Evolutionary conservation across 1,140 invertebrate species (phyloP).

Genomic region (Chlorops oryzae): DNA sequence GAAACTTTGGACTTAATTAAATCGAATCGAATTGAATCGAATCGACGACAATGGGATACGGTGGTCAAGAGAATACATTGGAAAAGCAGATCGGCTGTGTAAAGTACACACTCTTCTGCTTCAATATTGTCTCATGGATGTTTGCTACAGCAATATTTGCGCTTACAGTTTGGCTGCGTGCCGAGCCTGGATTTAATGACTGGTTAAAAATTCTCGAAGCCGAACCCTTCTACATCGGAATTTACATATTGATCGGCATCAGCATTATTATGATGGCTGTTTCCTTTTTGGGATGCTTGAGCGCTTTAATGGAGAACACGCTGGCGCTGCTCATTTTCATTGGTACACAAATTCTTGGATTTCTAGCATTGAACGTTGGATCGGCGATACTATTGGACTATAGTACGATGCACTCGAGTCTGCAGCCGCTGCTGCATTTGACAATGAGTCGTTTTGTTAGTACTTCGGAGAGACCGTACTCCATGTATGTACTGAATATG

Average conservation of each 20-base stretch:
- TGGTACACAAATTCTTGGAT: slow-evolving; percentile 61
- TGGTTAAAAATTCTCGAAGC: slow-evolving; percentile 71
- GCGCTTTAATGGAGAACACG: slow-evolving; percentile 62
- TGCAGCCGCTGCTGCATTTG: slow-evolving; percentile 66
- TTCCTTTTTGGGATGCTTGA: slow-evolving; percentile 68
- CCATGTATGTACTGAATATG: slow-evolving; percentile 61
- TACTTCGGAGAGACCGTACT: slow-evolving; percentile 55
- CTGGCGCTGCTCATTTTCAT: slow-evolving; percentile 57
- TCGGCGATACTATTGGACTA: slow-evolving; percentile 71
- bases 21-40: no score
- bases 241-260: slow-evolving; percentile 69
- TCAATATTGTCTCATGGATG: slow-evolving; percentile 65
- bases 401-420: slow-evolving; percentile 68
- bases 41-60: slow-evolving; percentile 31
- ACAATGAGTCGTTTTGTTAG: slow-evolving; percentile 66
- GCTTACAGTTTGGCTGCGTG: slow-evolving; percentile 70
- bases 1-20: slow-evolving; percentile 31
- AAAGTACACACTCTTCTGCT: slow-evolving; percentile 65
- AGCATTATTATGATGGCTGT: slow-evolving; percentile 66
- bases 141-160: slow-evolving; percentile 69
- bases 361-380: slow-evolving; percentile 66
- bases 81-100: slow-evolving; percentile 63
- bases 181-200: slow-evolving; percentile 72
- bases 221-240: slow-evolving; percentile 69
- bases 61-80: slow-evolving; percentile 45